These are phyloP conservation scores for Manduca sexta DNA, from an alignment of 1,140 invertebrate genomes.

Conservation along the genomic window DNA sequence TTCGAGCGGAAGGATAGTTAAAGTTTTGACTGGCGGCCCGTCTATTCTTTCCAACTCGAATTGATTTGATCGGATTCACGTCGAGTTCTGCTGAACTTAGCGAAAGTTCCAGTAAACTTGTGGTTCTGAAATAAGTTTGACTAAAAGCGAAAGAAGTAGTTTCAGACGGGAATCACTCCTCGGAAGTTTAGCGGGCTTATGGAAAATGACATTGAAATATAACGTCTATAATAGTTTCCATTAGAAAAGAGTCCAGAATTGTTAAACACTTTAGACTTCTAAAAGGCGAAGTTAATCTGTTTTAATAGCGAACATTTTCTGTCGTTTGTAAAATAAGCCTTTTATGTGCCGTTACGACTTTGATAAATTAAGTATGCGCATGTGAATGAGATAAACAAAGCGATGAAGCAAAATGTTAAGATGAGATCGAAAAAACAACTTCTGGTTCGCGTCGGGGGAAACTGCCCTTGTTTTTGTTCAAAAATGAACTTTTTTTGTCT, in stretches of 20 bases:
- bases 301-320: conserved; percentile 5
- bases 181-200: conserved; percentile 37
- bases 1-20: conserved; percentile 27
- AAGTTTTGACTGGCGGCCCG: conserved; percentile 36
- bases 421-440: conserved; percentile 29
- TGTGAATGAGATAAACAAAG: conserved; percentile 23
- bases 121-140: conserved; percentile 51
- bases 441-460: conserved; percentile 23
- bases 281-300: background rate
- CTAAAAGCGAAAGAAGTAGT: conserved; percentile 46
- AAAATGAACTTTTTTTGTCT: conserved; percentile 56
- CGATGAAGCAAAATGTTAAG: conserved; percentile 18
- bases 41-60: conserved; percentile 53
- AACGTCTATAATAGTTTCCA: conserved; percentile 14
- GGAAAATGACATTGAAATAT: conserved; percentile 50
- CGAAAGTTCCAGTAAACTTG: conserved; percentile 45
- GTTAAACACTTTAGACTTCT: background rate
- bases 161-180: conserved; percentile 48
- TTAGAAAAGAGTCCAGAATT: conserved; percentile 1
- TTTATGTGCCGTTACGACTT: conserved; percentile 2
- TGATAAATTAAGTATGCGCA: conserved; percentile 16
- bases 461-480: conserved; percentile 40
- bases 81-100: conserved; percentile 37
- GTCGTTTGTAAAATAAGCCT: conserved; percentile 5
- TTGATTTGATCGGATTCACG: conserved; percentile 52